These are phyloP conservation scores for Spheniscus humboldti DNA, from an alignment of 2,797 vertebrate genomes.

Conservation along the genomic window DNA sequence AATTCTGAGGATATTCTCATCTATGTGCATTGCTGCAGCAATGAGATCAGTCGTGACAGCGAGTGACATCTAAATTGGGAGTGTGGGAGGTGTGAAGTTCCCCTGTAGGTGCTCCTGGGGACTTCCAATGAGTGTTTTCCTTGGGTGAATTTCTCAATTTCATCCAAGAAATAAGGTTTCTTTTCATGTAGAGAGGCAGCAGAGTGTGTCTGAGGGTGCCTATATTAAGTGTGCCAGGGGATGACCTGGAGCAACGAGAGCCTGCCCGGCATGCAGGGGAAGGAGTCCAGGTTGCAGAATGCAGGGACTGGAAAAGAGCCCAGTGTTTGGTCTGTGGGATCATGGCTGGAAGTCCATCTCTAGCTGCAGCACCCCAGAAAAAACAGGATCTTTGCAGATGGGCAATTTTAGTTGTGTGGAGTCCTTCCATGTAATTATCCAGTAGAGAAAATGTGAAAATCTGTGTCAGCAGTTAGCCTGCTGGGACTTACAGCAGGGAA, in stretches of 20 bases:
- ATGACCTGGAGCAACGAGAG: not conserved
- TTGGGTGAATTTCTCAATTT: not conserved
- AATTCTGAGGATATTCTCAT: not conserved
- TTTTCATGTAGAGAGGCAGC: not conserved
- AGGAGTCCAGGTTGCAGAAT: not conserved
- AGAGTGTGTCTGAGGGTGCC: not conserved
- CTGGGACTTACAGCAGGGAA: not conserved
- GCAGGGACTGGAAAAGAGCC: not conserved
- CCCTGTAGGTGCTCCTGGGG: not conserved
- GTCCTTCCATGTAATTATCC: not conserved
- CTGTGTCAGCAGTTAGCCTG: not conserved
- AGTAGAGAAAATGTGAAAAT: not conserved
- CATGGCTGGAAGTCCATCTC: not conserved
- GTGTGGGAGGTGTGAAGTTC: not conserved
- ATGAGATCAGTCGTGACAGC: not conserved
- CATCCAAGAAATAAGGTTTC: not conserved
- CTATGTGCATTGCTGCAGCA: not conserved
- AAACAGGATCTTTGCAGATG: not conserved
- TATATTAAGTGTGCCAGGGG: not conserved
- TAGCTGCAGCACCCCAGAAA: not conserved
- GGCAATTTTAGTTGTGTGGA: not conserved
- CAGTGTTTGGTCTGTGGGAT: not conserved
- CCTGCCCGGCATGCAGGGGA: accelerated
- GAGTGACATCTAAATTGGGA: not conserved
- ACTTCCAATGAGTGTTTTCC: not conserved